Evolutionary conservation across 2,888 invertebrate species (phyloP).

Genomic region (Epiblema foenella): DNA sequence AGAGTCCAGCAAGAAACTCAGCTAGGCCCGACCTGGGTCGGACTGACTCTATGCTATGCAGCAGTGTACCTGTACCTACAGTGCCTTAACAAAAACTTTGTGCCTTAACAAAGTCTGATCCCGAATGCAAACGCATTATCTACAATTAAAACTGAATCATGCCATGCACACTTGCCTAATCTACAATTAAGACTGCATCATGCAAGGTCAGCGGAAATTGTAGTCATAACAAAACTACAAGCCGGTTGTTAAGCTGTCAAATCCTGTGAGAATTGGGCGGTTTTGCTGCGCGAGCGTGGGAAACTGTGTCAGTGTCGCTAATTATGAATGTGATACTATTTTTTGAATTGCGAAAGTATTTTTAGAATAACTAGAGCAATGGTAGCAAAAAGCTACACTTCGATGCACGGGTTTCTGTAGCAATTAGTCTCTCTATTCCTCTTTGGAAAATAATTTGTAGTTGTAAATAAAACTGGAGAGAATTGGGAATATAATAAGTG

Average conservation of each 20-base stretch:
- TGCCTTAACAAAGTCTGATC: no score
- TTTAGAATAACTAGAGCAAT: background rate
- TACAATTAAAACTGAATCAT: no score
- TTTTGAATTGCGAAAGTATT: background rate
- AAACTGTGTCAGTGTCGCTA: constrained; percentile 32
- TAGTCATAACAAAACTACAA: background rate
- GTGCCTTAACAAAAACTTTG: no score
- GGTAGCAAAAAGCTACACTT: no score
- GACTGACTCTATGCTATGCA: no score
- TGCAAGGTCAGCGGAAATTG: constrained; percentile 13
- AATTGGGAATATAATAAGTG: background rate
- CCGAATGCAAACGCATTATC: no score
- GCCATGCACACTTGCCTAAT: no score
- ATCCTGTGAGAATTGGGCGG: constrained; percentile 23
- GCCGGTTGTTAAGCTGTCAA: background rate
- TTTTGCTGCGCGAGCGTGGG: constrained; percentile 18
- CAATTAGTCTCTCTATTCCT: background rate
- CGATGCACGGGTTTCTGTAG: no score
- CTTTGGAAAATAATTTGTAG: background rate
- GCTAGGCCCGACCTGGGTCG: no score
- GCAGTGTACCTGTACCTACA: no score
- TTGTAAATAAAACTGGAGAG: background rate
- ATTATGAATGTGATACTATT: constrained; percentile 17
- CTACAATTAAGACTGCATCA: no score
- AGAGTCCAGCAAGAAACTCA: no score